phyloP scores from a whole-genome alignment of 2,797 vertebrate genomes.

The Craterocephalus amniculus region DNA sequence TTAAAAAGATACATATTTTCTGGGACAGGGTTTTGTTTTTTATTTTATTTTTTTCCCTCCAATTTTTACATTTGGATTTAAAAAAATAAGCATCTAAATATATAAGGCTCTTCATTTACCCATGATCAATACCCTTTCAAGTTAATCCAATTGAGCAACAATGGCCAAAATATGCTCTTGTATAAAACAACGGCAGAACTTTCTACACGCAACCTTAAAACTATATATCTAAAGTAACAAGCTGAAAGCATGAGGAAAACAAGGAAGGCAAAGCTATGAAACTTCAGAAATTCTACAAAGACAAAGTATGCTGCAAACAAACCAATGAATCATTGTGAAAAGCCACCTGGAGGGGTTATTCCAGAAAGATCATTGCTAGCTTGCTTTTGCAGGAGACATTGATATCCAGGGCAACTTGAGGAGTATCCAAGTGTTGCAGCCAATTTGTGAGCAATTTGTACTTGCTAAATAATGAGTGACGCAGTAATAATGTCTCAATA shows the following conservation, averaged over 20 bases:
- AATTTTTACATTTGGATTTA: too few relatives aligned
- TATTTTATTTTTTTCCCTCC: too few relatives aligned
- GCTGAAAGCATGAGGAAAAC: conserved; percentile 63
- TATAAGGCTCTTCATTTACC: neutral
- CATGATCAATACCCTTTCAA: neutral
- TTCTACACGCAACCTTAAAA: conserved; percentile 69
- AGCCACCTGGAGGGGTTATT: conserved; percentile 78
- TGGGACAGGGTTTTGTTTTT: neutral
- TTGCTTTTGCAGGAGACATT: conserved; percentile 54
- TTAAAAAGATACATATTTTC: neutral
- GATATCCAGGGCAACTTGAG: conserved; percentile 69
- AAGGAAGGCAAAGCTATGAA: conserved; percentile 59
- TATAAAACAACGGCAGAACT: conserved; percentile 37
- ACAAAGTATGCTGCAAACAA: conserved; percentile 74
- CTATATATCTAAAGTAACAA: conserved; percentile 65
- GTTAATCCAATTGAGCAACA: conserved; percentile 1
- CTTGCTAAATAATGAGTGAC: conserved; percentile 67
- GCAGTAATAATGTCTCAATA: conserved; percentile 57
- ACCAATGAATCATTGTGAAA: conserved; percentile 78
- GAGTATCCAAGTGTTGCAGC: conserved; percentile 61
- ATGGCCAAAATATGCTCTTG: conserved; percentile 39
- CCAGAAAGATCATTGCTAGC: conserved; percentile 66
- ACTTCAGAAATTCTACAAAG: conserved; percentile 70
- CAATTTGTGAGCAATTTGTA: conserved; percentile 69
- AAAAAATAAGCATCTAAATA: neutral